Base-by-base conservation (phyloP, 2,888 invertebrate species). In the Hypomecis punctinalis region DNA sequence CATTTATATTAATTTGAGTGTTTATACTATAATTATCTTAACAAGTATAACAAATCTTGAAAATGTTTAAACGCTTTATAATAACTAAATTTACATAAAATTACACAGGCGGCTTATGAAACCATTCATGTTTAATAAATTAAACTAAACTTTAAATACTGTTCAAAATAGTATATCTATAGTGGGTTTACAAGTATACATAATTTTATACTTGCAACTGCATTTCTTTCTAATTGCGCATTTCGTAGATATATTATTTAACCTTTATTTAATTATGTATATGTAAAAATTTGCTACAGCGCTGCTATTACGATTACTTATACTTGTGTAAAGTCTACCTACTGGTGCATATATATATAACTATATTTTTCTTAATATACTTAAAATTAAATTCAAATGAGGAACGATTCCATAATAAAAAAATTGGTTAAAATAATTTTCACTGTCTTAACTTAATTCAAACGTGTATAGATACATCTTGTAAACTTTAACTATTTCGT, bases 1-100 rank as follows among this genome's bases (percentile, higher is more conserved):
- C 92, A 70, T 90, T 91, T 88, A 88, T 90, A 86, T 88, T 86
- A 86, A 83, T 85, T 84, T 84, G 81, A 83, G 79, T 82, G 81
- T 86, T 85, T 82, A 88, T 85, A 84, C 82, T 77, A 81, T 81
- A 64, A 66, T 66, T 64, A 80, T 73, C 78, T 84, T 84, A 85
- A 80, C 82, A 82, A 77, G 79, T 82, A 84, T 79, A 79, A 77
- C 84, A 82, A 85, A 88, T 82, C 74, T 79, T 80, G 75, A 82
- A 83, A 83, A 70, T 70, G 53, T 73, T 70, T 49, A 75, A 78
- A 72, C 52, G 47, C 39, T 58, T 35, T 45, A 60, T 60, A 45
- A 36, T 63, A 66, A 68, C 57, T 57, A 40, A 46, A 70, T 23
- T 48, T 59, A 57, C 23, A 33, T 52, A 43, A 23, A 45, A 36